These are phyloP conservation scores for Neodiprion virginianus DNA, from an alignment of 1,140 invertebrate genomes.

Conservation along the genomic window DNA sequence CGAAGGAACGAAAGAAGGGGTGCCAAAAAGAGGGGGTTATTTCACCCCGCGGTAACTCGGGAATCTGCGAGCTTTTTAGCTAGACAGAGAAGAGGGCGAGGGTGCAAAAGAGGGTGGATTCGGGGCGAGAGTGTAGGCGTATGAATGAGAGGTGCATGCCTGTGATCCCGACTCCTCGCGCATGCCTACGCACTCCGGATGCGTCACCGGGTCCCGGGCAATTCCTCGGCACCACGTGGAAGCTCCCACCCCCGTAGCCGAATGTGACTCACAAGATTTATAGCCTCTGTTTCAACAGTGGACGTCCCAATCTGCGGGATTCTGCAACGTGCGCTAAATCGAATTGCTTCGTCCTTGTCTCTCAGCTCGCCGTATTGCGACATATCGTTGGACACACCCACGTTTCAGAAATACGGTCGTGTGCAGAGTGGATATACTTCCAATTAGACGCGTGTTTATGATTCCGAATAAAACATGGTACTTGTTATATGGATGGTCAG, in stretches of 20 bases:
- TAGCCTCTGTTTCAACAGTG: slow-evolving; percentile 29
- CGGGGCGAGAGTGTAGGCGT: slow-evolving; percentile 11
- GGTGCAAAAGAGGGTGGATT: neutral
- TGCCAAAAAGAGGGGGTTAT: neutral
- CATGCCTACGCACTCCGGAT: slow-evolving; percentile 32
- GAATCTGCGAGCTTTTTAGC: neutral
- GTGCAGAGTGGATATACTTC: no score
- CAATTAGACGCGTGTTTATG: no score
- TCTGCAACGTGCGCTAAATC: neutral
- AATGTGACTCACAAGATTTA: slow-evolving; percentile 57
- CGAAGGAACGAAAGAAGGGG: neutral
- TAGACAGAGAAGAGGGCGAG: neutral
- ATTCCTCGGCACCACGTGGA: slow-evolving; percentile 3
- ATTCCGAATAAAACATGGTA: no score
- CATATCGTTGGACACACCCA: no score
- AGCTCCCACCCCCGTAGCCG: slow-evolving; percentile 25
- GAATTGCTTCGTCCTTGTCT: slow-evolving; percentile 9
- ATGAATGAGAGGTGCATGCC: slow-evolving; percentile 35
- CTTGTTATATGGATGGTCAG: no score
- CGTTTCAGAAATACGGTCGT: no score
- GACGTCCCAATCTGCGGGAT: slow-evolving; percentile 17
- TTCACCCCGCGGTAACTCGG: neutral
- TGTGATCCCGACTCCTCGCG: slow-evolving; percentile 13
- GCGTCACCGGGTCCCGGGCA: neutral
- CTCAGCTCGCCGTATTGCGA: no score